A percentile compares a stretch with the other conserved stretches of the same genome.
phyloP scores from a whole-genome alignment of 2,797 vertebrate species.

The Morelia viridis region DNA sequence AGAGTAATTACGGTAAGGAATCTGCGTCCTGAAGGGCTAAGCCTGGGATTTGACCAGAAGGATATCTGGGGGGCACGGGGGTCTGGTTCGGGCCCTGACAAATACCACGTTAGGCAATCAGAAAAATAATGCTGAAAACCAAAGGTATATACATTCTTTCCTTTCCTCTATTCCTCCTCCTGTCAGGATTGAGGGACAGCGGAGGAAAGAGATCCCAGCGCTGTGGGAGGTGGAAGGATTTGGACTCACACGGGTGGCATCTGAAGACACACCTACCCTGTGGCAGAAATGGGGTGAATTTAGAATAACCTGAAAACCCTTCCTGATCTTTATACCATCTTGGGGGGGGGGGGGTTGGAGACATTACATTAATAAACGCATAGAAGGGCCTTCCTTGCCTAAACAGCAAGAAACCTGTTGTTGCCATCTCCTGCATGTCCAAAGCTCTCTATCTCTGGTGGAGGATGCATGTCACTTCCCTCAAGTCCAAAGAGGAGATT shows the following conservation, averaged over 20 bases:
- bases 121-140: not conserved
- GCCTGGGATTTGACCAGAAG: not conserved
- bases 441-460: not conserved
- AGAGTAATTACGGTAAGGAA: slow-evolving; percentile 23
- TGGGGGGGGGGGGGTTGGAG: not conserved
- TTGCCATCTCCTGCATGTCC: not conserved
- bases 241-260: not conserved
- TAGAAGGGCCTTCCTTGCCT: not conserved
- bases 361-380: not conserved
- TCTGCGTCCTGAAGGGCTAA: not conserved
- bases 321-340: not conserved
- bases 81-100: not conserved
- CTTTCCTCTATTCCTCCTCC: not conserved
- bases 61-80: too few relatives aligned
- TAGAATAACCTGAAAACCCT: not conserved
- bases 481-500: not conserved
- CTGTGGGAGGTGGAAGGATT: not conserved
- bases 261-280: not conserved
- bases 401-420: not conserved
- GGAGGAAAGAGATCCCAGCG: not conserved
- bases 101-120: not conserved
- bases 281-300: not conserved
- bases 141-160: not conserved
- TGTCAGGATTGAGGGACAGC: not conserved
- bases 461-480: not conserved